Base-by-base conservation (phyloP, 2,888 invertebrate species). In the Hyposoter dolosus region DNA sequence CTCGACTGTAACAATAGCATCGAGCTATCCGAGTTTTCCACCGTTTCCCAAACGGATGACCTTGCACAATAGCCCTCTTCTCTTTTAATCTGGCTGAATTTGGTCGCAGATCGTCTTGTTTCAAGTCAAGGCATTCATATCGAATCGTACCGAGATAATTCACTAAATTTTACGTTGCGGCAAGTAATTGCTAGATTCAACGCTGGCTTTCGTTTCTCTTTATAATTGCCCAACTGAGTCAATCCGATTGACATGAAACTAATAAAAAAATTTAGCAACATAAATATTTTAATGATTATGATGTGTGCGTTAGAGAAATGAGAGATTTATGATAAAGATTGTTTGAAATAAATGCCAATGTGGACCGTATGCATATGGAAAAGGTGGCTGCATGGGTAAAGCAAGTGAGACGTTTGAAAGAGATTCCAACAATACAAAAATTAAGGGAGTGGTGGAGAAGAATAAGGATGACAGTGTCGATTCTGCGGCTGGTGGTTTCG, bases 401-500 rank as follows among this genome's bases (percentile, higher is more conserved):
- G 45, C 53, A 63, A 43, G 76, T 69, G 69, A 56, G 71, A 40
- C 28, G 60, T 12, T 66, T 56, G 19, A 6, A n/a, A 23, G 68
- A 68, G 47, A 74, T 82, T 69, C 45, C 50, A 35, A 71, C 82
- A 77, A 71, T 77, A 82, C 65, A 50, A 47, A 40, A 75, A 83
- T 79, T 83, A 75, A 74, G 68, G 65, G 47, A 74, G 78, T 60
- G 60, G 74, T 23, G n/a, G 63, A 32, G 40, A 10, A 53, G 65
- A 75, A 63, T 17, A 72, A 69, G 65, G 47, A 79, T 74, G 43
- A n/a, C 72, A 66, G 69, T 32, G 50, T 47, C 40, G 32, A 4
- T 68, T 63, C 74, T 66, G 74, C 32, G 65, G 82, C 72, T 87
- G 83, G 80, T 56, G 76, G 71, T 74, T 82, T 65, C 28, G 28